phyloP scores from a whole-genome alignment of 2,888 invertebrate genomes.

The Drosophila parthenogenetica region DNA sequence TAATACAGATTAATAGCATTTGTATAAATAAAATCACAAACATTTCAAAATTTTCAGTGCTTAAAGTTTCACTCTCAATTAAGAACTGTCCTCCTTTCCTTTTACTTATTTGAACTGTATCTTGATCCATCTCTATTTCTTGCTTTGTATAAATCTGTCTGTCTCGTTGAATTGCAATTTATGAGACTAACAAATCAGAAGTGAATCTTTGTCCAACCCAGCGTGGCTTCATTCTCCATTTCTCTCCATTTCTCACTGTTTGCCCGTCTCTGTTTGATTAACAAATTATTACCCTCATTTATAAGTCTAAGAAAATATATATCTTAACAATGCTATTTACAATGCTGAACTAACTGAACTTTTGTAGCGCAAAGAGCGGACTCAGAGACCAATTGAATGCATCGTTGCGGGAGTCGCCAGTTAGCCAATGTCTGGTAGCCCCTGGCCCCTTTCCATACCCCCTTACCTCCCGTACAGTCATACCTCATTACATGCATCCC shows the following conservation, averaged over 20 bases:
- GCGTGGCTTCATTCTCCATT: neutral
- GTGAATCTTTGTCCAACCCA: neutral
- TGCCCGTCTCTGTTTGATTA: neutral
- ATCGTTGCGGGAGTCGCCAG: conserved; percentile 26
- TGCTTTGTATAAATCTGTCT: neutral
- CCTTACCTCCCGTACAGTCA: neutral
- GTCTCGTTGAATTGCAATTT: neutral
- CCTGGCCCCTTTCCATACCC: neutral
- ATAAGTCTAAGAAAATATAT: neutral
- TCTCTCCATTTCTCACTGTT: neutral
- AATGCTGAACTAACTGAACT: conserved; percentile 12
- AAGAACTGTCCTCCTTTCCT: neutral
- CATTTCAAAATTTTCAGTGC: no score
- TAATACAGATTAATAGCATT: no score
- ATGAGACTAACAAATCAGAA: neutral
- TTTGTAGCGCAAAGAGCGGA: conserved; percentile 31
- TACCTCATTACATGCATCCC: neutral
- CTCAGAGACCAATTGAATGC: conserved; percentile 49
- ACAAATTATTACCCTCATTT: conserved; percentile 1
- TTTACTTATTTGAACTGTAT: neutral
- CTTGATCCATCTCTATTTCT: neutral
- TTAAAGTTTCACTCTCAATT: no score
- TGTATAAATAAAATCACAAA: no score
- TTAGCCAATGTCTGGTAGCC: conserved; percentile 2
- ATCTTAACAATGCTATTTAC: neutral